Percentiles rank a stretch among this genome's conserved stretches.
Evolutionary conservation across 2,797 vertebrate species (phyloP).

Genomic region (Artibeus jamaicensis): DNA sequence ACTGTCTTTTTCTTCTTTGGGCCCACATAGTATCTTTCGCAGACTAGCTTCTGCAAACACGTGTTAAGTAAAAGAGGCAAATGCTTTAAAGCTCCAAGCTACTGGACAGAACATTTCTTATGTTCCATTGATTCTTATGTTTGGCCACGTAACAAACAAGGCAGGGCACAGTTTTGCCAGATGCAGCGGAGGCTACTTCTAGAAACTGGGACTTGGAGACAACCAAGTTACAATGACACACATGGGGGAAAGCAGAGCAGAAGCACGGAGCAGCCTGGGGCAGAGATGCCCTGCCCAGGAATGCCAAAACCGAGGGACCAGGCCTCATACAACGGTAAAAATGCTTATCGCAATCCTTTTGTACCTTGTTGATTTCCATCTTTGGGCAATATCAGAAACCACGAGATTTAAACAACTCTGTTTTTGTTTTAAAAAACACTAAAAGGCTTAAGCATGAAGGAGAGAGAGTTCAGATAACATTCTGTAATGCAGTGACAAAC

Average conservation of each 20-base stretch:
- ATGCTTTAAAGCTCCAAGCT: not conserved
- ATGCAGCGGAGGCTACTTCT: not conserved
- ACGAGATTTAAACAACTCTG: not conserved
- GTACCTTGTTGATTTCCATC: not conserved
- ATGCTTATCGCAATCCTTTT: not conserved
- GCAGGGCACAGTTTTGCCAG: not conserved
- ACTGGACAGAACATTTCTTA: not conserved
- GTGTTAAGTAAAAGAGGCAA: not conserved
- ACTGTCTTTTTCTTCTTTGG: not conserved
- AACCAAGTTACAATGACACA: not conserved
- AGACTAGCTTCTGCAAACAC: not conserved
- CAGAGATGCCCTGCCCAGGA: not conserved
- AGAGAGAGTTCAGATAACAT: not conserved
- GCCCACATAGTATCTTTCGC: not conserved
- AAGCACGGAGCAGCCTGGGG: not conserved
- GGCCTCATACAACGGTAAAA: not conserved
- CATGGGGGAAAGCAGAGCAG: not conserved
- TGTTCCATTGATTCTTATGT: not conserved
- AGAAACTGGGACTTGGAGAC: not conserved
- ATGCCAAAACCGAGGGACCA: not conserved
- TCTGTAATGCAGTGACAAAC: not conserved
- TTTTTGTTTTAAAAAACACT: not conserved
- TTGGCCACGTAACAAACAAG: not conserved
- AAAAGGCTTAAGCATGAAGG: not conserved
- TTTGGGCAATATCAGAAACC: not conserved